Conservation (phyloP, 92 coral and sea anemone genomes). For the Anthopleura xanthogrammica region DNA sequence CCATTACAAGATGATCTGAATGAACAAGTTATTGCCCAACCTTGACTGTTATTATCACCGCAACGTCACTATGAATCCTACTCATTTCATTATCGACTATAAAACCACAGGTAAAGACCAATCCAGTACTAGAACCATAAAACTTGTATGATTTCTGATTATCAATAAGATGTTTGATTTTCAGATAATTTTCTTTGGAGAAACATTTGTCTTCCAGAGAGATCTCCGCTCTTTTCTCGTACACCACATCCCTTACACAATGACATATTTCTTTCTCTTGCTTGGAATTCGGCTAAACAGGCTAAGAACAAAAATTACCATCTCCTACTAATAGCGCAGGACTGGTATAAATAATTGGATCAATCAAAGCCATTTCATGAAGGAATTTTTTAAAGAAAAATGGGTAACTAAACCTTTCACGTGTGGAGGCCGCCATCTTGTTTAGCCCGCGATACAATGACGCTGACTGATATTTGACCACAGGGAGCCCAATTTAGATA, state of each 20-base stretch:
- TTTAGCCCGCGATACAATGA: slow-evolving; percentile 17
- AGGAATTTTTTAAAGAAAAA: neutral
- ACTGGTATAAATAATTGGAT: slow-evolving; percentile 48
- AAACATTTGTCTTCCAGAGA: slow-evolving; percentile 9
- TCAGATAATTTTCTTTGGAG: neutral
- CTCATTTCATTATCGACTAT: neutral
- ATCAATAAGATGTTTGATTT: neutral
- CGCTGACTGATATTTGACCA: too few species aligned
- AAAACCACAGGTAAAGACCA: slow-evolving; percentile 46
- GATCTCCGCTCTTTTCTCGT: slow-evolving; percentile 39
- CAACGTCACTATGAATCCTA: neutral
- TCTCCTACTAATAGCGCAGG: slow-evolving; percentile 87
- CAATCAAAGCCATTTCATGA: slow-evolving; percentile 57
- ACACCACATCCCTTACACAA: too few species aligned
- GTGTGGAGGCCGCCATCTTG: slow-evolving; percentile 31
- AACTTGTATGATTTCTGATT: neutral
- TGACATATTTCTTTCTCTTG: too few species aligned
- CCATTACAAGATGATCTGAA: slow-evolving; percentile 61
- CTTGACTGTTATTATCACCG: slow-evolving; percentile 11
- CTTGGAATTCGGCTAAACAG: slow-evolving; percentile 64
- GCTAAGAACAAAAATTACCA: slow-evolving; percentile 94
- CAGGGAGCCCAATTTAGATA: too few species aligned
- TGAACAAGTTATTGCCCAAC: slow-evolving; percentile 77
- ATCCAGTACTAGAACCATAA: slow-evolving; percentile 3
- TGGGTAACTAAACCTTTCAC: neutral